Evolutionary conservation across 2,797 vertebrate genomes (phyloP), one percentile per base, ranked within the genome.

Genomic region (Arnoldichthys spilopterus): DNA sequence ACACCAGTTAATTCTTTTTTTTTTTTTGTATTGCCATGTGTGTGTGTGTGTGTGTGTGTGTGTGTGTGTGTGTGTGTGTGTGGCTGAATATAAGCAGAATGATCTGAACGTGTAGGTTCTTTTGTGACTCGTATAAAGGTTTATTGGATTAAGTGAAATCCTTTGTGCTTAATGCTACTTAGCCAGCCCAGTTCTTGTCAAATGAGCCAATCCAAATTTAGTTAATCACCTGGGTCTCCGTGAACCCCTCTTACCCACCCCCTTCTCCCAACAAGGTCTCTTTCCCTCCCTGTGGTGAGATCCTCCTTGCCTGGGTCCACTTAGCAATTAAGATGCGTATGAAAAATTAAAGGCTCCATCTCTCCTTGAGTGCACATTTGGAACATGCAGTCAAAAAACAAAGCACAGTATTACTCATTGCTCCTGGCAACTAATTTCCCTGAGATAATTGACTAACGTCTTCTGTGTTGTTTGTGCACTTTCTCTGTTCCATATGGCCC

Each of bases 271-370:
- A 59, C 49, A 62, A 49, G 58, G 62, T 74, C 68, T 68, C 13
- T 62, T 28, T 51, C 74, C 78, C 54, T 1, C 84, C 72, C 74
- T 40, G 62, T 47, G 34, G 77, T 74, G 84, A 84, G 66, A 83
- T 85, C 79, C 67, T 85, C 78, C 76, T 76, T 80, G 85, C 87
- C 85, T 78, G 81, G 62, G 69, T 87, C 82, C 80, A 87, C 80
- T 85, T 78, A 78, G 85, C 86, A 89, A 87, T 90, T 90, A 88
- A 78, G 66, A 82, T 77, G 79, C 77, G 40, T 80, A 78, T 88
- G 85, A 87, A 80, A 87, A 85, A 86, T 89, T 15, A 82, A 88
- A 78, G 75, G n/a, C 30, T 78, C 81, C 66, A 81, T 76, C 75
- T 61, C 85, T 74, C 67, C 77, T 84, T 86, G 83, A 73, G 79